Evolutionary conservation across 2,888 invertebrate genomes (phyloP).

Genomic region (Spodoptera picta): DNA sequence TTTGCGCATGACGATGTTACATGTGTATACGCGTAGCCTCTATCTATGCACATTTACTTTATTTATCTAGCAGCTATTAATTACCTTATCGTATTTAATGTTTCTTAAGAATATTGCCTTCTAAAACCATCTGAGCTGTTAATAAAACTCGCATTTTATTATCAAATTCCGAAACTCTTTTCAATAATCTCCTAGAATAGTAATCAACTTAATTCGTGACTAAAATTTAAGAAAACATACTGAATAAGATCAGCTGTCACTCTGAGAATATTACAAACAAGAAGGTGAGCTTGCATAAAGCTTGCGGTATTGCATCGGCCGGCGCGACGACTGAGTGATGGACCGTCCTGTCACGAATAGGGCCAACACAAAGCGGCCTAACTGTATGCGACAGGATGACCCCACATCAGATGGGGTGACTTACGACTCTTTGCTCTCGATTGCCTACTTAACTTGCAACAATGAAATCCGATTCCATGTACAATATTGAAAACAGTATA

Average conservation of each 20-base stretch:
- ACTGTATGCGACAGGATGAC: slow-evolving; percentile 82
- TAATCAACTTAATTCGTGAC: slow-evolving; percentile 15
- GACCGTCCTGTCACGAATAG: slow-evolving; percentile 79
- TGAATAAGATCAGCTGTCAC: slow-evolving; percentile 45
- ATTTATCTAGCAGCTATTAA: slow-evolving; percentile 50
- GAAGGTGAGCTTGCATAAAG: slow-evolving; percentile 66
- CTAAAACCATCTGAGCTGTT: not conserved
- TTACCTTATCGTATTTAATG: slow-evolving; percentile 31
- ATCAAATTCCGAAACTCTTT: slow-evolving; percentile 15
- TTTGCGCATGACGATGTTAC: slow-evolving; percentile 73
- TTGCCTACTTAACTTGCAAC: slow-evolving; percentile 62
- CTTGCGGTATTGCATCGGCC: slow-evolving; percentile 70
- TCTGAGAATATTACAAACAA: slow-evolving; percentile 51
- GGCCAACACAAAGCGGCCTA: slow-evolving; percentile 77
- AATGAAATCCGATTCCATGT: slow-evolving; percentile 57
- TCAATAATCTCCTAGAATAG: slow-evolving; percentile 18
- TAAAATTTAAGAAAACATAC: slow-evolving; percentile 44
- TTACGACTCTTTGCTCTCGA: slow-evolving; percentile 66
- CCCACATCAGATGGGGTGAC: slow-evolving; percentile 72
- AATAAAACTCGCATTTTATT: slow-evolving; percentile 3
- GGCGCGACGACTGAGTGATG: slow-evolving; percentile 70
- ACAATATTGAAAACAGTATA: slow-evolving; percentile 66
- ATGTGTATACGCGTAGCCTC: slow-evolving; percentile 56
- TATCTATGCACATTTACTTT: slow-evolving; percentile 51
- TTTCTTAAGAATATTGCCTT: slow-evolving; percentile 9